Base-by-base conservation (phyloP, 2,888 invertebrate species). In the Leptogaster cylindrica region DNA sequence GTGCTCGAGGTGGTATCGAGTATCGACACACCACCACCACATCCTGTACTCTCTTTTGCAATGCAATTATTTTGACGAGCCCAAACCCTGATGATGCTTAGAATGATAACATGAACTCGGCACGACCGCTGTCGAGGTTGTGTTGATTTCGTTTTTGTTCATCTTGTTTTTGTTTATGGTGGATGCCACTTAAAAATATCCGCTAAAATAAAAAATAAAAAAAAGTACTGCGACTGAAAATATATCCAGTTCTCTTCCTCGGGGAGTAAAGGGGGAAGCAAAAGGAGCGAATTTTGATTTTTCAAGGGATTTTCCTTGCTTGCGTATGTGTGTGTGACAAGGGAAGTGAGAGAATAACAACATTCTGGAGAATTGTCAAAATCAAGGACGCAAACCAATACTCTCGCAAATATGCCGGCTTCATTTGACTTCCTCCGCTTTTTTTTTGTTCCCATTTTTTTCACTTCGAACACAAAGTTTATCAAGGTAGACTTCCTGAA, bases 301-400 rank as follows among this genome's bases (percentile, higher is more conserved):
- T n/a, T n/a, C n/a, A n/a, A n/a, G n/a, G n/a, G n/a, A n/a, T n/a
- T n/a, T n/a, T n/a, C n/a, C n/a, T n/a, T n/a, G n/a, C n/a, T n/a
- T n/a, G n/a, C n/a, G n/a, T n/a, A n/a, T n/a, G n/a, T n/a, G n/a
- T n/a, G n/a, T 14, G 39, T 28, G 10, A 8, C n/a, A 14, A 52
- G 31, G 18, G 10, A 52, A 31, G 1, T 28, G 50, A 27, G 51
- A 51, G 51, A 28, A 16, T 33, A 33, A 33, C 10, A 52, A 18
- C n/a, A 16, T 23, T 51, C 52, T 31, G 25, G 44, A 44, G 28
- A 55, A 36, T 36, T 36, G 55, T 55, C 55, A 55, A 55, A 55
- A 55, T 55, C 55, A 55, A 55, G 55, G 55, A 55, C 55, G 39
- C 39, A 23, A 55, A 55, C 55, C 55, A 31, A 36, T 8, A 36